Evolutionary conservation across 53 echinoderm and acorn worm genomes (phyloP).

Genomic region (Hippasteria phrygiana): DNA sequence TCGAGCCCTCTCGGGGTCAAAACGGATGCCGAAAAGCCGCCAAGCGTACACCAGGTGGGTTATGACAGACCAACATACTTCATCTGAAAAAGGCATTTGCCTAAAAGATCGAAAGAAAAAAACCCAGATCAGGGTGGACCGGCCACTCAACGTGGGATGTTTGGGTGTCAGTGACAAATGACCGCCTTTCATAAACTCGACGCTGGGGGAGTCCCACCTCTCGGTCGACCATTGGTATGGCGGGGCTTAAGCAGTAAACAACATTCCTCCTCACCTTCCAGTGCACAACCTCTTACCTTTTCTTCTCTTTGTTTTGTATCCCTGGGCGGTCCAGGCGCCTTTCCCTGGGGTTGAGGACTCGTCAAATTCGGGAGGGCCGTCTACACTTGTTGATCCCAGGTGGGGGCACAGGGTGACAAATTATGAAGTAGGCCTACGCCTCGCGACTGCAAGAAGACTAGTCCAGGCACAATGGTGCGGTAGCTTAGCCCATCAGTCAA

Average conservation of each 20-base stretch:
- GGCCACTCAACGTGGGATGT: background rate
- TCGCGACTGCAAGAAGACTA: background rate
- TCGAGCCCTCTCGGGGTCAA: background rate
- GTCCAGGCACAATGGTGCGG: conserved; percentile 26
- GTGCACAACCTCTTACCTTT: conserved; percentile 28
- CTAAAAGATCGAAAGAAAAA: background rate
- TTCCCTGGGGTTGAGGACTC: conserved; percentile 19
- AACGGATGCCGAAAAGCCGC: background rate
- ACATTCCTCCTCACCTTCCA: conserved; percentile 37
- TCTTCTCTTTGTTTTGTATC: background rate
- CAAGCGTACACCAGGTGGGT: background rate
- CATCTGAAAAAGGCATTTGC: background rate
- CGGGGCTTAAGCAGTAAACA: conserved; percentile 44
- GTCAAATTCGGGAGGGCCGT: background rate
- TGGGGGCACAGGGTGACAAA: conserved; percentile 32
- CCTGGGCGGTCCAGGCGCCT: background rate
- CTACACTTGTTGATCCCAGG: conserved; percentile 18
- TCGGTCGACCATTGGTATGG: conserved; percentile 42
- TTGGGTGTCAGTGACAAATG: conserved; percentile 34
- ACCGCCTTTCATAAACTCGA: conserved; percentile 13
- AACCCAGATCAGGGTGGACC: background rate
- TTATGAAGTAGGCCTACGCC: background rate
- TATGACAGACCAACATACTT: background rate
- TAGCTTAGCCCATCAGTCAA: conserved; percentile 24
- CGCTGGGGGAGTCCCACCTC: conserved; percentile 50